A percentile compares a stretch with the other conserved stretches of the same genome.
phyloP scores from a whole-genome alignment of 2,113 vertebrate genomes.

The Mellivora capensis region DNA sequence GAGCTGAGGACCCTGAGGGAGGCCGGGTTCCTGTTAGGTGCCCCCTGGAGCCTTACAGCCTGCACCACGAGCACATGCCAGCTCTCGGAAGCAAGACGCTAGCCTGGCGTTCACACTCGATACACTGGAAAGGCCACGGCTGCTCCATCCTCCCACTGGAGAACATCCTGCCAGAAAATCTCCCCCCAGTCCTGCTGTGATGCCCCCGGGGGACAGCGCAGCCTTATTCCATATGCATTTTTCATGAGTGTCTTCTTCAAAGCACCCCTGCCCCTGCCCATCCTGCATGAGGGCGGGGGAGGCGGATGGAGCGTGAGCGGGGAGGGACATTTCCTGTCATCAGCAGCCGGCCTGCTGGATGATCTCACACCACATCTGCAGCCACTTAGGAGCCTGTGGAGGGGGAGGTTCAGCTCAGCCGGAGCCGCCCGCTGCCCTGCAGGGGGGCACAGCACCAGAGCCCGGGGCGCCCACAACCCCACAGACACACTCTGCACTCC shows the following conservation, averaged over 20 bases:
- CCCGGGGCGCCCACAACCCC: background rate
- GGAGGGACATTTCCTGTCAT: background rate
- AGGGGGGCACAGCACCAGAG: background rate
- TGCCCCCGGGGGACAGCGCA: background rate
- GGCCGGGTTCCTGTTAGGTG: background rate
- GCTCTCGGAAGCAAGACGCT: background rate
- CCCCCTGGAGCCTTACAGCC: background rate
- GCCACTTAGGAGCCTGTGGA: constrained; percentile 16
- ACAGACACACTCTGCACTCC: background rate
- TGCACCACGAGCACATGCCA: background rate
- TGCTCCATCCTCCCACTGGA: background rate
- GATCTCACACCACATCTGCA: constrained; percentile 42
- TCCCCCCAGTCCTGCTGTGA: background rate
- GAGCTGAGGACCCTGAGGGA: background rate
- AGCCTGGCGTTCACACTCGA: background rate
- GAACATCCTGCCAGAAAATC: background rate
- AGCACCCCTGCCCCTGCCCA: background rate
- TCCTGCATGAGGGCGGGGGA: background rate
- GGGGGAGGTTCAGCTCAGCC: background rate
- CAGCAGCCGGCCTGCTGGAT: background rate
- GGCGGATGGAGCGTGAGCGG: accelerated
- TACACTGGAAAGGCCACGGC: background rate
- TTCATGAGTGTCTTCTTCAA: constrained; percentile 1
- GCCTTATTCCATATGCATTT: background rate
- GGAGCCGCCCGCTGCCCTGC: background rate